Evolutionary conservation across 2,797 vertebrate genomes (phyloP).

Genomic region (Epinephelus malabaricus): DNA sequence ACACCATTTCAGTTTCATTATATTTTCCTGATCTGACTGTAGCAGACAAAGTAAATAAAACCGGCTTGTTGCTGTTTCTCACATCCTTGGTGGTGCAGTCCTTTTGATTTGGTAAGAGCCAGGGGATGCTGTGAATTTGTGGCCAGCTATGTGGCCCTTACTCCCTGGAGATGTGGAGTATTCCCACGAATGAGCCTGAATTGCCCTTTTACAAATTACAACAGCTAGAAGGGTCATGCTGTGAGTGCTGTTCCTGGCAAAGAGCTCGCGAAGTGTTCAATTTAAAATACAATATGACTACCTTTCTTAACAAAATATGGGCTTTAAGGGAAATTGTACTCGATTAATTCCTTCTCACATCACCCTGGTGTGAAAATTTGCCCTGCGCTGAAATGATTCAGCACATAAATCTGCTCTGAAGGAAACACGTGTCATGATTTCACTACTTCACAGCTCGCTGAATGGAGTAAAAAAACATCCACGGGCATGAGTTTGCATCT

Average conservation of each 20-base stretch:
- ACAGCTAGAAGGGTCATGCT: background rate
- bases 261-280: background rate
- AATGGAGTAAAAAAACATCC: background rate
- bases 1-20: background rate
- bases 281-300: background rate
- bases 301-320: background rate
- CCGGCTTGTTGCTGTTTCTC: slow-evolving; percentile 1
- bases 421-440: background rate
- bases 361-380: background rate
- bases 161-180: slow-evolving; percentile 11
- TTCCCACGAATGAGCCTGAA: slow-evolving; percentile 16
- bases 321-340: slow-evolving; percentile 1
- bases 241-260: slow-evolving; percentile 2
- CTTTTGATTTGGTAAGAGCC: slow-evolving; percentile 20
- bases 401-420: background rate
- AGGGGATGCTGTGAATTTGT: slow-evolving; percentile 8
- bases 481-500: background rate
- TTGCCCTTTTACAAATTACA: slow-evolving; percentile 24
- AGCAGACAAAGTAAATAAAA: slow-evolving; percentile 3
- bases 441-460: background rate
- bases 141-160: slow-evolving; percentile 10
- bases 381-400: background rate
- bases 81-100: slow-evolving; percentile 28
- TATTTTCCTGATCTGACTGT: slow-evolving; percentile 18
- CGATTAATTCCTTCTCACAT: background rate